A percentile compares a stretch with the other conserved stretches of the same genome.
These are phyloP conservation scores for Cichladusa arquata DNA, from an alignment of 2,113 vertebrate genomes.

Conservation along the genomic window DNA sequence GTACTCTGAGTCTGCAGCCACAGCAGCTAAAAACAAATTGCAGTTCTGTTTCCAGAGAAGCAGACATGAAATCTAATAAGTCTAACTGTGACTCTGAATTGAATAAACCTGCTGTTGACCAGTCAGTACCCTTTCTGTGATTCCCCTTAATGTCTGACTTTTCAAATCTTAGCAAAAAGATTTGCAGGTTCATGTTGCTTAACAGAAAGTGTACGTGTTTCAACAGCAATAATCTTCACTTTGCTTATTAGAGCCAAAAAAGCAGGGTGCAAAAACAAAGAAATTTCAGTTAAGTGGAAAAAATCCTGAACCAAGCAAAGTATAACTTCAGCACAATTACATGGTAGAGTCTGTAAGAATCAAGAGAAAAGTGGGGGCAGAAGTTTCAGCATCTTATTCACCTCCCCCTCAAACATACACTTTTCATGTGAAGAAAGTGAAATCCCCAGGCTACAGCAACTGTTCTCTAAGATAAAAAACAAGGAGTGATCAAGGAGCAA, in stretches of 20 bases:
- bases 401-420: neutral
- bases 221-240: neutral
- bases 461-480: neutral
- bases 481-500: neutral
- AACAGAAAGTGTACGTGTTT: neutral
- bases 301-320: neutral
- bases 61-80: neutral
- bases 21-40: neutral
- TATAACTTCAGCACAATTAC: slow-evolving; percentile 1
- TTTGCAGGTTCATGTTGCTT: neutral
- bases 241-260: neutral
- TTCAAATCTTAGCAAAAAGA: neutral
- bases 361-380: neutral
- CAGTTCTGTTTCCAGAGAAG: neutral
- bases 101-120: slow-evolving; percentile 18
- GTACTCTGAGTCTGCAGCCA: neutral
- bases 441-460: neutral
- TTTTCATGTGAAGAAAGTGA: neutral
- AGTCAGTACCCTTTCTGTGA: neutral
- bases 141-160: neutral
- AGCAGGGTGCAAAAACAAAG: neutral
- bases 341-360: neutral
- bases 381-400: neutral
- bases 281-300: neutral
- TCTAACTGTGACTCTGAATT: neutral